Base-by-base conservation (phyloP, 2,113 vertebrate species). In the Phoxinus phoxinus region DNA sequence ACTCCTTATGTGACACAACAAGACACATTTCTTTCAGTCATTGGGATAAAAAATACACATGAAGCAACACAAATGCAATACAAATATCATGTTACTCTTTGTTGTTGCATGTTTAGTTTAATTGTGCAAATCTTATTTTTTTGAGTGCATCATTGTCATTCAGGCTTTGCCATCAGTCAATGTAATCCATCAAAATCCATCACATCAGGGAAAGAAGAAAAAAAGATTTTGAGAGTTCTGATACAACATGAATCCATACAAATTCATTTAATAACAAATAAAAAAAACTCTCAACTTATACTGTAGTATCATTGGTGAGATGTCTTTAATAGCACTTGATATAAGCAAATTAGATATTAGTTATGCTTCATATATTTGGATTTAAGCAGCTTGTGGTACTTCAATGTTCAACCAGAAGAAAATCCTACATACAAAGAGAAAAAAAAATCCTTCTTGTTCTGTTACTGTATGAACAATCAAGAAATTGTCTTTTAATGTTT, bases 121-220 rank as follows among this genome's bases (percentile, higher is more conserved):
- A 53, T 67, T 86, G 83, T 88, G 85, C 85, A 86, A 88, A 81
- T 80, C 48, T 13, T 58, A 17, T 21, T 35, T 63, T 81, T 83
- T 10, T 15, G 25, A 86, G 71, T 84, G 75, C 81, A 81, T 86
- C 46, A 25, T 56, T 46, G 23, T 81, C 48, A 59, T 56, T 83
- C 41, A 69, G 32, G 11, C 9, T 61, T 83, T 53, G 72, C 10
- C 78, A 27, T 65, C 15, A 59, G 37, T 21, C 69, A 41, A 75
- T 23, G 25, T 46, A 12, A 53, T 58, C 85, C 53, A 19, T 71
- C 27, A 19, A 83, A 78, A 59, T 76, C 25, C 30, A 27, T 73
- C 15, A 73, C 63, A 80, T 61, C 69, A 61, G 53, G 7, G n/a
- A 81, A 71, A 37, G 3, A 69, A 25, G 15, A 72, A 78, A 65